Evolutionary conservation across 2,888 invertebrate species (phyloP), one percentile per base, ranked within the genome.

Genomic region (Argyresthia albistria): DNA sequence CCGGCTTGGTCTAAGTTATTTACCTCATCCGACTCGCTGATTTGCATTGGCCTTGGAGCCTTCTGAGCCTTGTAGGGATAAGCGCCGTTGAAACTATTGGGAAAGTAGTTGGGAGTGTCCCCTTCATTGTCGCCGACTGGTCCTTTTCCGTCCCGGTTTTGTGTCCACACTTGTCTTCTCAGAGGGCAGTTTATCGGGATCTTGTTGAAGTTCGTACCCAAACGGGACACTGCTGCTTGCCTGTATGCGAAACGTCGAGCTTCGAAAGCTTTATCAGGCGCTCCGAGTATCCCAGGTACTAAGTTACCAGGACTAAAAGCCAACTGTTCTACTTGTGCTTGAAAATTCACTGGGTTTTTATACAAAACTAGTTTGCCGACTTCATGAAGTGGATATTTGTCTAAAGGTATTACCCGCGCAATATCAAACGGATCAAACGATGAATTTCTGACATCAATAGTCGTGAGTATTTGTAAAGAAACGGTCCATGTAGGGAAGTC

Each of bases 51-150:
- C 36, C 9, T 36, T 9, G 36, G n/a, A n/a, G n/a, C 36, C 59
- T 89, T 89, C 0, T 93, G 93, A 3, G 91, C 86, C 0, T 91
- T 89, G 63, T 91, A 91, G 57, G 90, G 91, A 59, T 91, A 90
- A 0, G 96, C 95, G 0, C 96, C 96, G 57, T 88, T 80, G 75
- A 96, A 97, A 60, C 95, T 95, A 82, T 97, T 97, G 0, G 97
- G 97, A 79, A 89, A 95, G 71, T 97, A 97, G 74, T 96, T 96
- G 3, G 96, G 96, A 0, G 93, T 93, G 10, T 92, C 93, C n/a
- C 89, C 91, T 77, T 95, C 94, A 69, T 95, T 95, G 62, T 92
- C 89, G 35, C 86, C 77, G 42, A 90, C 82, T 45, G 90, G 83
- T 89, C 91, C 91, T 4, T 90, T 86, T 0, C 96, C 96, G 70